Evolutionary conservation across 2,113 vertebrate species (phyloP).

Genomic region (Protobothrops mucrosquamatus): DNA sequence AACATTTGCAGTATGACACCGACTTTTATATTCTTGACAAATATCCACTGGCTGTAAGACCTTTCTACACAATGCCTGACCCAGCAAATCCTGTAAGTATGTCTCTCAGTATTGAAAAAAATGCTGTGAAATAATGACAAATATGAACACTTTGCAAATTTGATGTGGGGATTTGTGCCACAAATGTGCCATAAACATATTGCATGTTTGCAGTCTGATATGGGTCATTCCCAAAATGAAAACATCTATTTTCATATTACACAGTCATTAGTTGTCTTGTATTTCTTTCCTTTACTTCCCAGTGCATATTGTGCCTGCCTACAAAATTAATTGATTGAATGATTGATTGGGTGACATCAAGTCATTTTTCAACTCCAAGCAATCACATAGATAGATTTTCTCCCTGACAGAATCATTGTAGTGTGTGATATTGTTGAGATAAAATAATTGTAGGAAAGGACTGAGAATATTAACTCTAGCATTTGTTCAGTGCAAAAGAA

Average conservation of each 20-base stretch:
- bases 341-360: not conserved
- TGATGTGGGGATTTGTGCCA: not conserved
- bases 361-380: not conserved
- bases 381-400: not conserved
- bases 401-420: not conserved
- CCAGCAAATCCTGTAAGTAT: constrained; percentile 85
- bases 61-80: constrained; percentile 99
- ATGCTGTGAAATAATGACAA: not conserved
- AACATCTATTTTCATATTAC: not conserved
- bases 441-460: not conserved
- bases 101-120: not conserved
- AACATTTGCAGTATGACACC: constrained; percentile 86
- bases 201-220: not conserved
- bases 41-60: constrained; percentile 94
- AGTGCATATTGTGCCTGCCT: not conserved
- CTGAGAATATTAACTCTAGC: not conserved
- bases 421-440: not conserved
- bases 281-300: not conserved
- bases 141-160: not conserved
- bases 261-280: not conserved
- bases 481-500: not conserved
- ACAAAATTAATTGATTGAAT: not conserved
- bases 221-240: not conserved
- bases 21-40: constrained; percentile 99
- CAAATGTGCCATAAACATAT: not conserved